A percentile compares a stretch with the other conserved stretches of the same genome.
Conservation (phyloP, 2,888 invertebrate genomes). For the Tribolium freemani region DNA sequence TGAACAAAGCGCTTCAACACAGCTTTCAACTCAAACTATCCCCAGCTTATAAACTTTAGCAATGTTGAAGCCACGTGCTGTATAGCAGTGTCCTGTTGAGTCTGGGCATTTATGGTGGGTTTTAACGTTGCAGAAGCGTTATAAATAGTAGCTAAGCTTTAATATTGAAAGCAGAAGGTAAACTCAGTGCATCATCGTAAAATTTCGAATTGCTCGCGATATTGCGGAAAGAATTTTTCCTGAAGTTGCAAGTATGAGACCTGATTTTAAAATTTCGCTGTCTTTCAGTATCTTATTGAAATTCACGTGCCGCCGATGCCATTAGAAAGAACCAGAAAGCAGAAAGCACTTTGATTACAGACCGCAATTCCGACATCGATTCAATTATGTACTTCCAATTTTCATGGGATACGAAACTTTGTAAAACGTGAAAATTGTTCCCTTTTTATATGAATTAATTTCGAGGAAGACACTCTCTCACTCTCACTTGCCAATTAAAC, state of each 20-base stretch:
- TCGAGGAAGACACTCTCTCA: slow-evolving; percentile 20
- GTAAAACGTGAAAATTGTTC: slow-evolving; percentile 54
- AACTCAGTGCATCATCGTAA: slow-evolving; percentile 9
- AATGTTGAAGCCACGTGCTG: background rate
- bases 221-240: slow-evolving; percentile 3
- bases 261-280: slow-evolving; percentile 42
- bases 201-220: slow-evolving; percentile 1
- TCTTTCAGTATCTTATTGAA: slow-evolving; percentile 50
- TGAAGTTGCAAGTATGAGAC: slow-evolving; percentile 33
- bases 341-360: slow-evolving; percentile 58
- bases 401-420: slow-evolving; percentile 53
- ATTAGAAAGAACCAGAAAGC: slow-evolving; percentile 51
- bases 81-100: background rate
- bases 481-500: slow-evolving; percentile 41
- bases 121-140: background rate
- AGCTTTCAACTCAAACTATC: background rate
- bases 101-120: background rate
- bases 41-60: background rate
- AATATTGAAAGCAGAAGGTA: slow-evolving; percentile 1
- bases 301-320: slow-evolving; percentile 52
- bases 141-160: background rate
- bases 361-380: slow-evolving; percentile 58
- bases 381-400: slow-evolving; percentile 58
- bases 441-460: slow-evolving; percentile 51
- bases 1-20: background rate